These are phyloP conservation scores for Esperia sulphurella DNA, from an alignment of 2,888 invertebrate species.

Conservation along the genomic window DNA sequence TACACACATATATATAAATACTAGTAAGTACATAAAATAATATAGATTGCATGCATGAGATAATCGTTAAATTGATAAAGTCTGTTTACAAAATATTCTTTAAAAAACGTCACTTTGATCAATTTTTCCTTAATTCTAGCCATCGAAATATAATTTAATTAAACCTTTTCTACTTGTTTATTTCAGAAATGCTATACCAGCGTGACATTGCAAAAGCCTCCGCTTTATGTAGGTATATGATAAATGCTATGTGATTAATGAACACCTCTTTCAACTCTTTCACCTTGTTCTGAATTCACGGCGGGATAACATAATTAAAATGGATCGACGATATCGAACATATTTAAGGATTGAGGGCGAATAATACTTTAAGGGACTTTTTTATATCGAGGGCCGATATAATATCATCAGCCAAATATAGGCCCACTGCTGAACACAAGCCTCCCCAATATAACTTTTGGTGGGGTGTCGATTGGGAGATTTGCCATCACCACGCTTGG, in stretches of 20 bases:
- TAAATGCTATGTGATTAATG: constrained; percentile 21
- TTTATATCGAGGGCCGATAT: background rate
- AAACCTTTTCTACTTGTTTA: constrained; percentile 11
- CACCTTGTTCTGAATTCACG: constrained; percentile 9
- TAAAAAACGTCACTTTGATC: background rate
- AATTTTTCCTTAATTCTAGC: background rate
- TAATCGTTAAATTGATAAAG: too few species aligned
- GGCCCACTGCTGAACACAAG: too few species aligned
- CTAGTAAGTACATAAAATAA: too few species aligned
- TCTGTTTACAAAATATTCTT: background rate
- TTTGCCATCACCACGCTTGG: too few species aligned
- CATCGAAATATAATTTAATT: constrained; percentile 10
- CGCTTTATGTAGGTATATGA: constrained; percentile 13
- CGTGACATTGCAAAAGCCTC: constrained; percentile 14
- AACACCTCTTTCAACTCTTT: constrained; percentile 12
- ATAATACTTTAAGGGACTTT: background rate
- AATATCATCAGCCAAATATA: background rate
- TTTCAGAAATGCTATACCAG: constrained; percentile 1
- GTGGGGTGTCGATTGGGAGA: too few species aligned
- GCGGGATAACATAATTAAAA: constrained; percentile 15
- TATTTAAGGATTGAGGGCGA: background rate
- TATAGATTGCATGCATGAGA: too few species aligned
- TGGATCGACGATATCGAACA: background rate
- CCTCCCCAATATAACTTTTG: too few species aligned
- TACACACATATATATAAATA: too few species aligned